Base-by-base conservation (phyloP, 30 jellyfish, hydroid and myxozoan species). In the Kudoa iwatai region DNA sequence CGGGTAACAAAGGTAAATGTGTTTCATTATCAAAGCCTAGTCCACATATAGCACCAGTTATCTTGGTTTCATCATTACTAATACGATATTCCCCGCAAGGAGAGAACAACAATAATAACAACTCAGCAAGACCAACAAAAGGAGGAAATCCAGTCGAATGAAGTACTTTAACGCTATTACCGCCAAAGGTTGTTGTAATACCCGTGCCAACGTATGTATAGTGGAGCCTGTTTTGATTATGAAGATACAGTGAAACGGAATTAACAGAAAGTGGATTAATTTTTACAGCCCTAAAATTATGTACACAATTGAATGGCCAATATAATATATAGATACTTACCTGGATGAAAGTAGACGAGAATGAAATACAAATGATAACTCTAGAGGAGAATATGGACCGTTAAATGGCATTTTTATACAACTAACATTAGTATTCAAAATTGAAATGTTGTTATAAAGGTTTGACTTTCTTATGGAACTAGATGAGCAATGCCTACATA, bases 1-100 rank as follows among this genome's bases (percentile, higher is more conserved):
- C 88, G 4, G 98, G 89, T 15, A 79, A 41, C 21, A 79, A 49
- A 9, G 98, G 34, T 13, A 42, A 4, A 32, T 58, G 54, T n/a
- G 55, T 51, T 4, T 54, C 64, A 19, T 46, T 58, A 19, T 44
- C 43, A 49, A 4, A 62, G 13, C 98, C 98, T 19, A 79, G 65
- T 22, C 98, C 98, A 52, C 89, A 64, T 14, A 79, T 20, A 3
- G 89, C 89, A 28, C 98, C 98, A 4, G 53, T 62, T 32, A 43
- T 43, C 21, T 25, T 42, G 12, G 66, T 51, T 1, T 42, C 28
- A 3, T 43, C 43, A 34, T 45, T 48, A 57, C 52, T 63, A 6
- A n/a, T 9, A 9, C 36, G 9, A 9, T 6, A 6, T n/a, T 6
- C 9, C 36, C 11, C 36, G n/a, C 9, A 28, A 28, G 36, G 36